phyloP scores from a whole-genome alignment of 2,113 vertebrate genomes.

The Patagioenas fasciata region DNA sequence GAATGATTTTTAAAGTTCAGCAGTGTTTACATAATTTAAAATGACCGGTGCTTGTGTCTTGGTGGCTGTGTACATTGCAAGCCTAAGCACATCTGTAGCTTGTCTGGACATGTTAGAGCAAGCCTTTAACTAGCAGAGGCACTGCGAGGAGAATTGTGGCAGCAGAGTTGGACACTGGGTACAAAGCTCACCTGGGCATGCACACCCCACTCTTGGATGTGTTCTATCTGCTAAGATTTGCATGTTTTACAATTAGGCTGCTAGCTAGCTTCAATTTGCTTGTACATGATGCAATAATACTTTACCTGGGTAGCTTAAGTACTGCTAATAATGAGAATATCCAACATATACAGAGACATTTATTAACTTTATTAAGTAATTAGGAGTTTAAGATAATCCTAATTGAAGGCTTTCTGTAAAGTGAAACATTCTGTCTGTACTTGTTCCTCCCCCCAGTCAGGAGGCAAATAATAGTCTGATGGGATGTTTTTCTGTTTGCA shows the following conservation, averaged over 20 bases:
- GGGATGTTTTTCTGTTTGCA: constrained; percentile 23
- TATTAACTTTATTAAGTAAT: neutral
- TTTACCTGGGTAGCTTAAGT: neutral
- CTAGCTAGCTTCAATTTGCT: neutral
- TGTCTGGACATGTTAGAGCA: neutral
- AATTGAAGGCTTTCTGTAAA: neutral
- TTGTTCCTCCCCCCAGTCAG: neutral
- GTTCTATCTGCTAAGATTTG: neutral
- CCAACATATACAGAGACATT: neutral
- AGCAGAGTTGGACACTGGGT: neutral
- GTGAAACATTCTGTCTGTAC: neutral
- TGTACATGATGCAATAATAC: too few relatives aligned
- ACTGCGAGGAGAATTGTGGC: neutral
- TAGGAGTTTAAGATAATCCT: neutral
- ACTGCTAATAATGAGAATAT: neutral
- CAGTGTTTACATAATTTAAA: neutral
- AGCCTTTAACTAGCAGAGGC: neutral
- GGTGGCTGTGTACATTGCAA: neutral
- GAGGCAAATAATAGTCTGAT: neutral
- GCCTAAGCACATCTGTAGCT: neutral
- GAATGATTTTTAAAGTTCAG: neutral
- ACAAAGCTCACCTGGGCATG: neutral
- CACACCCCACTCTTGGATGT: neutral
- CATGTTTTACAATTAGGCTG: neutral
- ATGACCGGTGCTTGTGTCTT: neutral